Conservation (phyloP, 53 echinoderm and acorn worm species). For the Henricia sp. region DNA sequence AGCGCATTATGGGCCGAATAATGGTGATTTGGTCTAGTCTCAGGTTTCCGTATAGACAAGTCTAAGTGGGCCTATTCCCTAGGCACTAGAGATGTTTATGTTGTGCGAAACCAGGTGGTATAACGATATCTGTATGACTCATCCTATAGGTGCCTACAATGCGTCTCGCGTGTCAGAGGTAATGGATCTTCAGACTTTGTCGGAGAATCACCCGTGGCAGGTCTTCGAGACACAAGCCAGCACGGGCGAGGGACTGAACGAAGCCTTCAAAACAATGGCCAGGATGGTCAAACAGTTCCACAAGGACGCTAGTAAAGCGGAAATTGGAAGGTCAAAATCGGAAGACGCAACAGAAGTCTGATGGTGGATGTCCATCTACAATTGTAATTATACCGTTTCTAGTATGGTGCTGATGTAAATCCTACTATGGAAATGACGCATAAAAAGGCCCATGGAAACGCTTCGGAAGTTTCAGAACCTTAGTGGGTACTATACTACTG, state of each 20-base stretch:
- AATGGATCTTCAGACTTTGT: slow-evolving; percentile 75
- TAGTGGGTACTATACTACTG: too few species aligned
- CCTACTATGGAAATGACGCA: too few species aligned
- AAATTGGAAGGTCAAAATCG: slow-evolving; percentile 44
- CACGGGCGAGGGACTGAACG: slow-evolving; percentile 87
- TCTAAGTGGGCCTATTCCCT: too few species aligned
- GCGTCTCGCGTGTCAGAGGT: slow-evolving; percentile 82
- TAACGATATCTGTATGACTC: slow-evolving; percentile 6
- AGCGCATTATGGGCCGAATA: too few species aligned
- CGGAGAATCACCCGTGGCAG: slow-evolving; percentile 81
- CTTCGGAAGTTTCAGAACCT: too few species aligned
- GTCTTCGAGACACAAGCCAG: slow-evolving; percentile 87
- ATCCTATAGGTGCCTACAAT: slow-evolving; percentile 70
- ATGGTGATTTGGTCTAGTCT: too few species aligned
- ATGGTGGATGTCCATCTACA: too few species aligned
- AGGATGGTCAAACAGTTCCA: slow-evolving; percentile 95
- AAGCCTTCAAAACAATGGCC: slow-evolving; percentile 85
- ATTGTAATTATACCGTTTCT: too few species aligned
- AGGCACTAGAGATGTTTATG: too few species aligned
- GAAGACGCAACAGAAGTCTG: slow-evolving; percentile 50
- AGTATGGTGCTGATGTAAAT: too few species aligned
- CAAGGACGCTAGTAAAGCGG: slow-evolving; percentile 78
- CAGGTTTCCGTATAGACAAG: too few species aligned
- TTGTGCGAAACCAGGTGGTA: neutral
- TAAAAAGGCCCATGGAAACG: too few species aligned